Evolutionary conservation across 2,888 invertebrate genomes (phyloP), one percentile per base, ranked within the genome.

Genomic region (Microchrysa polita): DNA sequence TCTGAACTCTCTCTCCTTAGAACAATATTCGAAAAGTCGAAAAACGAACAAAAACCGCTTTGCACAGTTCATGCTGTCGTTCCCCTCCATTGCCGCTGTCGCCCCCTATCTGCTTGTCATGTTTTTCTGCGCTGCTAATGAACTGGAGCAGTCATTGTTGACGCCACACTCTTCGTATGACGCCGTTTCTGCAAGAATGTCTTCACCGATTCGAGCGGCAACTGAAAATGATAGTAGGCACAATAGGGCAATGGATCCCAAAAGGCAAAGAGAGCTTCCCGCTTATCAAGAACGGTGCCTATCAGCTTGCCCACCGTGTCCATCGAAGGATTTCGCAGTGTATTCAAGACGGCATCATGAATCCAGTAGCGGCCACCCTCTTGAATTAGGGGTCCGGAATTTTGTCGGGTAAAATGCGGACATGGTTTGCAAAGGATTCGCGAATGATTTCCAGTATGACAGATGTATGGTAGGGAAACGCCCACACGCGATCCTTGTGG

Each of bases 161-260:
- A 72, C 67, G 76, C 74, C 73, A 74, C 74, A 65, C 55, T 74
- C 63, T 73, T 73, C 10, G 67, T 27, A 9, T 59, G 57, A 67
- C 82, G 80, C 76, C 86, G 84, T 78, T 86, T 86, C 78, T 87
- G 86, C 75, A 89, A 82, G 80, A 89, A 88, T 55, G 86, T 86
- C 77, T 87, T 83, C 34, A 90, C 86, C 77, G 88, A 88, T 77
- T 87, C 87, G 77, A 91, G 87, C 0, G 93, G 93, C 79, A 91
- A 82, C 80, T 93, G 92, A 79, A 94, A 89, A 81, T 93, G 93
- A 84, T 94, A 94, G 82, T 93, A 94, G 1, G 93, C 93, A 81
- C 93, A 93, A 81, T 94, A 94, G 0, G 94, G 94, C 79, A 94
- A 82, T 5, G 94, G 94, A 81, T 94, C 94, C 94, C 94, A 94